Percentiles rank a stretch among this genome's conserved stretches.
phyloP scores from a whole-genome alignment of 2,113 vertebrate species.

The Cyprinodon brontotheroides region DNA sequence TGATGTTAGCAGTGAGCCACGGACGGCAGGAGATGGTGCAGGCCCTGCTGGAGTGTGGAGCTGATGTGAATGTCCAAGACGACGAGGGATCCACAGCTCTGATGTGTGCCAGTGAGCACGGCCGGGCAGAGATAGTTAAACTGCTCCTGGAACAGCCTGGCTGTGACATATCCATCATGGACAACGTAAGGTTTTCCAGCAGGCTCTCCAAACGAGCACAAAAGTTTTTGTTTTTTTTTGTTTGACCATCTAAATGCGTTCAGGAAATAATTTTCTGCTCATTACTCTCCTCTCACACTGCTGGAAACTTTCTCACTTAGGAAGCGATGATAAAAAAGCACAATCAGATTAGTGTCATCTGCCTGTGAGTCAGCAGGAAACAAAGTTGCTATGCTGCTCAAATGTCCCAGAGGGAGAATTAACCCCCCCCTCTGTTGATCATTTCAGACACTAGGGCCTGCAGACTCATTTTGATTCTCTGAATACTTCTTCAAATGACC shows the following conservation, averaged over 20 bases:
- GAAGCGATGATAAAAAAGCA: neutral
- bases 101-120: slow-evolving; percentile 95
- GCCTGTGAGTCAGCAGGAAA: slow-evolving; percentile 25
- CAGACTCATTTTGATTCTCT: slow-evolving; percentile 10
- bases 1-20: slow-evolving; percentile 94
- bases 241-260: slow-evolving; percentile 39
- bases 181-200: slow-evolving; percentile 82
- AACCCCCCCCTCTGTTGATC: slow-evolving; percentile 11
- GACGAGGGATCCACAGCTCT: slow-evolving; percentile 94
- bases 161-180: slow-evolving; percentile 86
- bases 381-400: slow-evolving; percentile 17
- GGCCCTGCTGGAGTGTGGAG: slow-evolving; percentile 85
- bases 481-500: slow-evolving; percentile 14
- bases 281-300: slow-evolving; percentile 7
- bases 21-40: slow-evolving; percentile 92
- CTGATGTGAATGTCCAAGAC: slow-evolving; percentile 88
- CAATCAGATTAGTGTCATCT: slow-evolving; percentile 43
- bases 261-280: slow-evolving; percentile 57
- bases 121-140: slow-evolving; percentile 86
- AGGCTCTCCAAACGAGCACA: neutral
- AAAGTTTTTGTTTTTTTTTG: neutral
- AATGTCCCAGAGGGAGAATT: slow-evolving; percentile 18
- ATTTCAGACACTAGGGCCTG: slow-evolving; percentile 28
- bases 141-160: slow-evolving; percentile 87
- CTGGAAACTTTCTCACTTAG: slow-evolving; percentile 1